Conservation (phyloP, 2,888 invertebrate genomes). For the Belgica antarctica region DNA sequence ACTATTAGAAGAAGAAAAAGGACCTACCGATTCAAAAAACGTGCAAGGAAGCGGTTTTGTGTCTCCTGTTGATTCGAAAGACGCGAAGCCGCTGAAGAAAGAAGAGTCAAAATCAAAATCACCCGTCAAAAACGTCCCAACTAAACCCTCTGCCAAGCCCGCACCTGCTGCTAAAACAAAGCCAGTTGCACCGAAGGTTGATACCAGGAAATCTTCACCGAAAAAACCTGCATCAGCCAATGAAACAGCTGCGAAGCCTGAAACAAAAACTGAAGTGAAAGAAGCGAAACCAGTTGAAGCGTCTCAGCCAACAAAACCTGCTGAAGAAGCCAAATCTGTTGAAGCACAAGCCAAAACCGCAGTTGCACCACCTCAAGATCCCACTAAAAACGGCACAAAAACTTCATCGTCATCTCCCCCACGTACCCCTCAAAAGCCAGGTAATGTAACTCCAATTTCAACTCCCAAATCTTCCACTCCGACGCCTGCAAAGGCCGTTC, state of each 20-base stretch:
- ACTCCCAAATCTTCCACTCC: neutral
- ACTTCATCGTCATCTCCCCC: slow-evolving; percentile 17
- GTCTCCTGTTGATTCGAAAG: slow-evolving; percentile 27
- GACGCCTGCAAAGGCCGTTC: neutral
- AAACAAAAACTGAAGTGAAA: neutral
- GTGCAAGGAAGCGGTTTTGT: slow-evolving; percentile 40
- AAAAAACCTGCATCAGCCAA: neutral
- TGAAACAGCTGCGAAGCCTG: neutral
- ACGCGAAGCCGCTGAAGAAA: slow-evolving; percentile 32
- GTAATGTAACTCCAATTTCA: slow-evolving; percentile 17
- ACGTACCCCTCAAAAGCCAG: slow-evolving; percentile 22
- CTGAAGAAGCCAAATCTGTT: neutral
- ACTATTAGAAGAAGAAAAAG: neutral
- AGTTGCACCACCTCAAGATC: slow-evolving; percentile 21
- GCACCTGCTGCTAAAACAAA: neutral
- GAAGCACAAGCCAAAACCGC: neutral
- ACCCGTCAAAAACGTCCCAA: slow-evolving; percentile 2
- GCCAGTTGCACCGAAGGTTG: neutral
- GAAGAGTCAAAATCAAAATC: slow-evolving; percentile 10
- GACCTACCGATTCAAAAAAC: slow-evolving; percentile 40
- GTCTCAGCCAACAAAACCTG: neutral
- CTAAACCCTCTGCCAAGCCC: neutral
- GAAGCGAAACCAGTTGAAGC: neutral
- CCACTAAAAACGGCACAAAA: slow-evolving; percentile 20
- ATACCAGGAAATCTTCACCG: neutral